A percentile compares a stretch with the other conserved stretches of the same genome.
Conservation (phyloP, 2,113 vertebrate genomes). For the Istiophorus platypterus region DNA sequence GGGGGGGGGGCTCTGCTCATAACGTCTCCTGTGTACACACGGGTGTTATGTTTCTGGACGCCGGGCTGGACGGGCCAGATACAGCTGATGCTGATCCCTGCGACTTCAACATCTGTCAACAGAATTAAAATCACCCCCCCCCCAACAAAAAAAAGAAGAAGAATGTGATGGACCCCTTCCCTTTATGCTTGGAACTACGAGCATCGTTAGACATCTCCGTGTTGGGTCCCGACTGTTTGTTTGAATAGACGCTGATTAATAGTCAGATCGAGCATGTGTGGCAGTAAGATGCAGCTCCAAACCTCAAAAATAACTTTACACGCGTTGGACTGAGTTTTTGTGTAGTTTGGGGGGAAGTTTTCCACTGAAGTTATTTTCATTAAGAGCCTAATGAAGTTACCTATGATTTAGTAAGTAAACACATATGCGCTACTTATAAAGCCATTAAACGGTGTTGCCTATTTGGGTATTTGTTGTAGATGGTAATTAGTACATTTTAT, state of each 20-base stretch:
- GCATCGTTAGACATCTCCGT: conserved; percentile 1
- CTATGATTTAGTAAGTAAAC: not conserved
- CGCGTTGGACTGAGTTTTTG: conserved; percentile 15
- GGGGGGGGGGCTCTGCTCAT: conserved; percentile 48
- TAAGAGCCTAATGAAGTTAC: not conserved
- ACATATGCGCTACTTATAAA: not conserved
- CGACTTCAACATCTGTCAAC: conserved; percentile 29
- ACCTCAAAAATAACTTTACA: conserved; percentile 24
- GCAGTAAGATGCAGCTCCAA: conserved; percentile 5
- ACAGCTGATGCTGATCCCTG: conserved; percentile 34
- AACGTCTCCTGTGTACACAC: conserved; percentile 63
- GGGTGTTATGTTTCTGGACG: conserved; percentile 41
- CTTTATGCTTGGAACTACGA: not conserved
- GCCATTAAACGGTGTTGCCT: not conserved
- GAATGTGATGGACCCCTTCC: conserved; percentile 15
- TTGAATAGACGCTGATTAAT: conserved; percentile 24
- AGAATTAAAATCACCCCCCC: conserved; percentile 32
- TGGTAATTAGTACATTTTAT: not conserved
- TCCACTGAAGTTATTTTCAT: conserved; percentile 3
- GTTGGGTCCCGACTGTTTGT: conserved; percentile 16
- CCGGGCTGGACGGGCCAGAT: conserved; percentile 46
- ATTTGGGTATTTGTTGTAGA: not conserved
- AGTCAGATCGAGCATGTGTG: not conserved
- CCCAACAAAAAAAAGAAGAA: conserved; percentile 5
- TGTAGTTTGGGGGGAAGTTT: conserved; percentile 11